A percentile compares a stretch with the other conserved stretches of the same genome.
phyloP scores from a whole-genome alignment of 2,113 vertebrate genomes.

The Amphiprion percula region DNA sequence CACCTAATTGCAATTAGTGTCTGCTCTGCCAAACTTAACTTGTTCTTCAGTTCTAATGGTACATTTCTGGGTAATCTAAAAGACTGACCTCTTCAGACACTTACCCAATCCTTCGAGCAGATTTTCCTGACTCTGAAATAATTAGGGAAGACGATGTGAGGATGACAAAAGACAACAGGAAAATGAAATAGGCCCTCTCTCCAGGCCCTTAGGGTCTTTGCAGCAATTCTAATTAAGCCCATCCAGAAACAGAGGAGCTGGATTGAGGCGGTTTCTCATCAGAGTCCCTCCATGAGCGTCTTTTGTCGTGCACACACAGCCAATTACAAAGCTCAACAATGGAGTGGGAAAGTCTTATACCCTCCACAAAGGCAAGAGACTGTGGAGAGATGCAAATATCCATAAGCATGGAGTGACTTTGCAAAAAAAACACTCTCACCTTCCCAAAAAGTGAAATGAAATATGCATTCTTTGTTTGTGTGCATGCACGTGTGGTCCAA shows the following conservation, averaged over 20 bases:
- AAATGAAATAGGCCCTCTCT: slow-evolving; percentile 75
- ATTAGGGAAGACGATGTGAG: slow-evolving; percentile 78
- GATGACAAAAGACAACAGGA: slow-evolving; percentile 82
- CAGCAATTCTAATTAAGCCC: slow-evolving; percentile 83
- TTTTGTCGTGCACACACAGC: slow-evolving; percentile 82
- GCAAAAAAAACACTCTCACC: slow-evolving; percentile 53
- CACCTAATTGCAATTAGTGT: slow-evolving; percentile 26
- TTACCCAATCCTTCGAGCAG: slow-evolving; percentile 64
- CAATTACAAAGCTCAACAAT: slow-evolving; percentile 84
- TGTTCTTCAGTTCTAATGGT: slow-evolving; percentile 36
- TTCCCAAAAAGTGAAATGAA: slow-evolving; percentile 54
- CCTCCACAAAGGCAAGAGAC: slow-evolving; percentile 72
- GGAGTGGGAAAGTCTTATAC: slow-evolving; percentile 69
- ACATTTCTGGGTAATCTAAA: slow-evolving; percentile 60
- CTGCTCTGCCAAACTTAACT: slow-evolving; percentile 18
- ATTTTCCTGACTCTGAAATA: slow-evolving; percentile 77
- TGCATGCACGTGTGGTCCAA: slow-evolving; percentile 25
- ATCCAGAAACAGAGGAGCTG: slow-evolving; percentile 78
- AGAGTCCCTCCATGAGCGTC: slow-evolving; percentile 75
- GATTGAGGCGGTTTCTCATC: slow-evolving; percentile 81
- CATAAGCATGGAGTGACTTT: slow-evolving; percentile 67
- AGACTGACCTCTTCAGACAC: slow-evolving; percentile 66
- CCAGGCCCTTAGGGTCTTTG: slow-evolving; percentile 70
- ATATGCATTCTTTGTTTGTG: slow-evolving; percentile 35
- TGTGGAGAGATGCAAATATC: slow-evolving; percentile 70